Base-by-base conservation (phyloP, 2,888 invertebrate species). In the Caradrina clavipalpis region DNA sequence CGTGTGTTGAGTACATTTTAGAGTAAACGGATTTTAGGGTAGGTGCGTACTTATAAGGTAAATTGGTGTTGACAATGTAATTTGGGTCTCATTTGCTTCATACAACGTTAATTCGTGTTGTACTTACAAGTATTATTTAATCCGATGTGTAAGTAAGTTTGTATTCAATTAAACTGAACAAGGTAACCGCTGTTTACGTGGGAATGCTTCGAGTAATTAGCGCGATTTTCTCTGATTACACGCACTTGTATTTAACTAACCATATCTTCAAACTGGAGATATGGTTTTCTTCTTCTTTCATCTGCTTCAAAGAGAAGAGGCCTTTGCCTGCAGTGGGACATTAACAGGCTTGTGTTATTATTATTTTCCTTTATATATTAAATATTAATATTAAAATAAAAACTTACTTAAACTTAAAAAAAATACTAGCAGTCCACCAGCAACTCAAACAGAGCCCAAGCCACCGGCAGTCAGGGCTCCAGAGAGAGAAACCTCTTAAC, bases 41-140 rank as follows among this genome's bases (percentile, higher is more conserved):
- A 78, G 73, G 77, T 82, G 78, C 77, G 81, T 85, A n/a, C n/a
- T n/a, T n/a, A 83, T 83, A 81, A 80, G 78, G 83, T 76, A 88
- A 88, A 89, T 89, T 89, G 85, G 67, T 89, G 88, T 90, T 87
- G 89, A 88, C 88, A 87, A 85, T 86, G 85, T 88, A 89, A 90
- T 90, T 89, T 88, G 80, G 78, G 73, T 86, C 86, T 86, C 84
- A 86, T 88, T 89, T 85, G 80, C 84, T 82, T 83, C 82, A 87
- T 85, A 79, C 81, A 76, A 54, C 60, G 73, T 49, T 81, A 69
- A 73, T 59, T 69, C 69, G 21, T 73, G 55, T 73, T 70, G 49
- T 61, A 45, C 45, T 45, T 17, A 70, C 68, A 62, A 66, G 74
- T 68, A 57, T 74, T 54, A 77, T 77, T 73, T 68, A 76, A 69